Evolutionary conservation across 1,140 invertebrate genomes (phyloP).

Genomic region (Drosophila setifemur): DNA sequence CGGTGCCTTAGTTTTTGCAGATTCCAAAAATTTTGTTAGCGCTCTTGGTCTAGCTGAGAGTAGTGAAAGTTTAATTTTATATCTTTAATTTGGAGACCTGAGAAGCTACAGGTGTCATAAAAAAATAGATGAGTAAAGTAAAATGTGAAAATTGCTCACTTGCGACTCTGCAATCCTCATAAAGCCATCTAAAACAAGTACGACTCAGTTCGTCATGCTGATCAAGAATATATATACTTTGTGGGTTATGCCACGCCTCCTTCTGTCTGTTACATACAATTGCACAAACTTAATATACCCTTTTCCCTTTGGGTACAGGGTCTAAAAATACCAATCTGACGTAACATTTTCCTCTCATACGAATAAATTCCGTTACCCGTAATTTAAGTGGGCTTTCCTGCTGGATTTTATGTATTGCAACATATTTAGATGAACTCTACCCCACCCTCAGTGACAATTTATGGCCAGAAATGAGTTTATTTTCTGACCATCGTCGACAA

Average conservation of each 20-base stretch:
- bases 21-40: constrained; percentile 51
- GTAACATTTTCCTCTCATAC: constrained; percentile 17
- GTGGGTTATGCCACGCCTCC: too few species aligned
- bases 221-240: too few species aligned
- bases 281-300: too few species aligned
- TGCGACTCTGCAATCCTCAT: not conserved
- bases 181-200: constrained; percentile 39
- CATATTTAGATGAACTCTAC: constrained; percentile 70
- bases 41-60: not conserved
- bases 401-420: constrained; percentile 61
- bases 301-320: too few species aligned
- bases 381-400: constrained; percentile 31
- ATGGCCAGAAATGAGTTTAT: constrained; percentile 39
- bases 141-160: constrained; percentile 20
- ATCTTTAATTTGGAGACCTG: constrained; percentile 54
- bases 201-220: too few species aligned
- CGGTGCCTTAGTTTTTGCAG: constrained; percentile 64
- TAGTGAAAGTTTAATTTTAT: constrained; percentile 53
- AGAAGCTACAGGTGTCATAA: constrained; percentile 45
- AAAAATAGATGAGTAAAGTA: constrained; percentile 5
- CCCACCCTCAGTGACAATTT: constrained; percentile 47
- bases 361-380: constrained; percentile 68
- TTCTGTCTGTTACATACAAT: too few species aligned
- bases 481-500: constrained; percentile 35
- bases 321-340: constrained; percentile 36